phyloP scores from a whole-genome alignment of 2,797 vertebrate genomes.

The Myioborus miniatus region DNA sequence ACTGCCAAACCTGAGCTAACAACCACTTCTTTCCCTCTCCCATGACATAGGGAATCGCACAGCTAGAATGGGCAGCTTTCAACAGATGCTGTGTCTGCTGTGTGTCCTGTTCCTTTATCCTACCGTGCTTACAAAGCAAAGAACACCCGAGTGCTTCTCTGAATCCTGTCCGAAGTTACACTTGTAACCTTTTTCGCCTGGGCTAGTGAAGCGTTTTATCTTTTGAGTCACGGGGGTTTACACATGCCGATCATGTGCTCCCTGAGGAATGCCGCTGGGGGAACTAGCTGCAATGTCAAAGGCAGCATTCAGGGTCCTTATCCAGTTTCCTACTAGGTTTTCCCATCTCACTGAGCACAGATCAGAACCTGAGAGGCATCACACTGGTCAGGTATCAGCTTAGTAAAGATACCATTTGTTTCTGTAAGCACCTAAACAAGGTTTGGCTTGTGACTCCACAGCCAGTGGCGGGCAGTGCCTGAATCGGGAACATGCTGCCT shows the following conservation, averaged over 20 bases:
- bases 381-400: not conserved
- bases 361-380: not conserved
- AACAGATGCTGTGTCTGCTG: not conserved
- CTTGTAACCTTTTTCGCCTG: not conserved
- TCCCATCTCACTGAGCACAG: not conserved
- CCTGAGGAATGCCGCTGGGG: not conserved
- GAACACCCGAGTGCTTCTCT: not conserved
- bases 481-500: rapidly evolving
- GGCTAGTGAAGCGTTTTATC: not conserved
- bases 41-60: rapidly evolving
- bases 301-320: not conserved
- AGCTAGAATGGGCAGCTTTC: not conserved
- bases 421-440: not conserved
- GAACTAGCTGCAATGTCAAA: not conserved
- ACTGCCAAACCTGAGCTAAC: not conserved
- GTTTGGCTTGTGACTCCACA: not conserved
- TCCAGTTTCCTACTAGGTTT: rapidly evolving
- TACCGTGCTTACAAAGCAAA: not conserved
- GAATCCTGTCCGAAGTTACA: not conserved
- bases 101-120: not conserved
- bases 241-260: not conserved
- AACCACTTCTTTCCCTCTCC: not conserved
- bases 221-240: not conserved
- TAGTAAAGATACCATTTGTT: not conserved
- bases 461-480: not conserved